Base-by-base conservation (phyloP, 1,140 invertebrate species). In the Nephila pilipes region DNA sequence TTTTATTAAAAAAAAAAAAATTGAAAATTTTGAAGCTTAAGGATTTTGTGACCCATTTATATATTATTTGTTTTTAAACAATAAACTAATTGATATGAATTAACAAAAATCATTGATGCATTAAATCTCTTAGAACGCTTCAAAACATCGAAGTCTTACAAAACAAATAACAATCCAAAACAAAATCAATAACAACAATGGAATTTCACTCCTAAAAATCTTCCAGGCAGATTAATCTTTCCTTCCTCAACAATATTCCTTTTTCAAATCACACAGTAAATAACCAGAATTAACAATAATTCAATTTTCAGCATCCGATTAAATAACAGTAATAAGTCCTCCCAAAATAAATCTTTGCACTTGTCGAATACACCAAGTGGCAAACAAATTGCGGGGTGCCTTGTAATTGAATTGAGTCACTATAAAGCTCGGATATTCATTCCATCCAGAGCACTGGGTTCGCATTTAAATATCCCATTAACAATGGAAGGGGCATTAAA, bases 391-490 rank as follows among this genome's bases (percentile, higher is more conserved):
- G 63, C 87, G 20, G 16, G n/a, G 6, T 22, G 55, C 46, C 32
- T 57, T 80, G 57, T 80, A 90, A 90, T 90, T 75, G 46, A 57
- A 90, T 90, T 38, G 54, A 55, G 63, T 88, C n/a, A 79, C 87
- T 46, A 57, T 90, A 90, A 90, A 75, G 22, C 87, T 14, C 69
- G 46, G 46, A 55, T 75, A 75, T 54, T 29, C 87, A 63, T 63
- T 36, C 54, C 81, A 55, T 60, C 16, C 14, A 29, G 25, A 63
- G 55, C 65, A 25, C 36, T 25, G 54, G 46, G 55, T 36, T 20
- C 16, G 89, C 89, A 91, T 83, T 83, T 83, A 91, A 91, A 91
- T 83, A 46, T 54, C 75, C 54, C 89, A 91, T 91, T 91, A 91
- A 55, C 54, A 58, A 83, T 46, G 79, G 46, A 63, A 46, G 54